Evolutionary conservation across 92 coral and sea anemone genomes (phyloP).

Genomic region (Porites lobata): DNA sequence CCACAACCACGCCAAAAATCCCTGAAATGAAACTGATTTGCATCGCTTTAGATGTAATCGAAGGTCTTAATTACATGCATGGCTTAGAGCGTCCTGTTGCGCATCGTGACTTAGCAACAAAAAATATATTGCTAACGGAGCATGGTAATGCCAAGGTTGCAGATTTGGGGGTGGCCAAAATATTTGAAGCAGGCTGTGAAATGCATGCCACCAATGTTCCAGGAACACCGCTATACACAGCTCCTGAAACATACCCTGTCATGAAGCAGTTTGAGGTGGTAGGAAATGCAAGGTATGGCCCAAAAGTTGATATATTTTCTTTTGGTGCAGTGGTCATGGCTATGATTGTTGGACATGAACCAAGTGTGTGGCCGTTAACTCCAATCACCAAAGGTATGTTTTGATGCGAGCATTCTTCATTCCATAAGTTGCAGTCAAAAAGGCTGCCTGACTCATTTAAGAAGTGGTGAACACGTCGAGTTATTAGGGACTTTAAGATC

Average conservation of each 20-base stretch:
- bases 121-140: slow-evolving; percentile 74
- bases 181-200: slow-evolving; percentile 72
- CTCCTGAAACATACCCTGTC: slow-evolving; percentile 84
- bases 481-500: too few relatives aligned
- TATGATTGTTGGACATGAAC: slow-evolving; percentile 84
- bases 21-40: slow-evolving; percentile 37
- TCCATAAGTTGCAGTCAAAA: too few relatives aligned
- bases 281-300: slow-evolving; percentile 66
- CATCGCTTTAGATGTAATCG: slow-evolving; percentile 69
- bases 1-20: slow-evolving; percentile 71
- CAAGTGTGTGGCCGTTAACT: slow-evolving; percentile 64
- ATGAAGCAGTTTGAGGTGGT: slow-evolving; percentile 37
- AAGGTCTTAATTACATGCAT: slow-evolving; percentile 83
- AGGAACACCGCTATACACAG: slow-evolving; percentile 87
- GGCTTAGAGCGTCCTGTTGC: slow-evolving; percentile 63
- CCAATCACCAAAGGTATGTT: slow-evolving; percentile 64
- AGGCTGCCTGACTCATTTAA: too few relatives aligned
- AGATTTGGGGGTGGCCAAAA: slow-evolving; percentile 85
- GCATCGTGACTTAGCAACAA: slow-evolving; percentile 86
- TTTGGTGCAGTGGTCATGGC: slow-evolving; percentile 81
- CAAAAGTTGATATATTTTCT: slow-evolving; percentile 84
- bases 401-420: too few relatives aligned
- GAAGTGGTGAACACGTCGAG: too few relatives aligned
- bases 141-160: slow-evolving; percentile 80
- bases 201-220: slow-evolving; percentile 78